Evolutionary conservation across 2,113 vertebrate genomes (phyloP), one percentile per base, ranked within the genome.

Genomic region (Dipodomys merriami): DNA sequence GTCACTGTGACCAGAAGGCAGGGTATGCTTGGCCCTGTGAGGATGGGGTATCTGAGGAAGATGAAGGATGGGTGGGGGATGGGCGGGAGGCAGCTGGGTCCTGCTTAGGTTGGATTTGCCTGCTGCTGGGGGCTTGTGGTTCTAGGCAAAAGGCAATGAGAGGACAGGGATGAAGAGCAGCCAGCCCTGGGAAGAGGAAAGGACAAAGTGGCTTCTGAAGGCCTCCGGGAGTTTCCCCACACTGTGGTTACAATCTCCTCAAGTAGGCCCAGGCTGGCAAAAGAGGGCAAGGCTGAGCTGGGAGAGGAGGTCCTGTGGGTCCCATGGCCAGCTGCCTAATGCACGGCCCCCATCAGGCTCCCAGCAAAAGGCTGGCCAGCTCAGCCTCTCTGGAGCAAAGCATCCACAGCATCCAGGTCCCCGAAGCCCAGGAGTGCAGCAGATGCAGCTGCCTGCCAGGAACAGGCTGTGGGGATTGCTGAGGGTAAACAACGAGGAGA

Each of bases 401-500:
- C 71, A 33, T 89, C 84, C 46, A 2, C 65, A 85, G 88, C 71
- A 33, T 89, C 84, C 46, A 2, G 69, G 92, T 88, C 96, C 95
- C 97, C 94, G 72, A 0, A 49, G 96, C 93, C 89, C 95, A 68
- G 64, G 91, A 96, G 96, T 95, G 92, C 78, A 69, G 93, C 91
- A 91, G 94, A 90, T 80, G 2, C 86, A 92, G 94, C 88, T 69
- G 96, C 95, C 93, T 97, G 92, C 96, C 96, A 96, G 95, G 88
- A 96, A 93, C 74, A 57, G 76, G 83, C 95, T 68, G 30, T 69
- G 88, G 91, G 91, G 93, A 94, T 69, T 5, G 9, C 67, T 20
- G n/a, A 86, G 96, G 83, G 83, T 94, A 83, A 95, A 95, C 93
- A 96, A 46, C 15, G 53, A 92, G 87, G 91, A 86, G 89, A 95